phyloP scores from a whole-genome alignment of 2,888 invertebrate species.

The Sabellastarte sp. region DNA sequence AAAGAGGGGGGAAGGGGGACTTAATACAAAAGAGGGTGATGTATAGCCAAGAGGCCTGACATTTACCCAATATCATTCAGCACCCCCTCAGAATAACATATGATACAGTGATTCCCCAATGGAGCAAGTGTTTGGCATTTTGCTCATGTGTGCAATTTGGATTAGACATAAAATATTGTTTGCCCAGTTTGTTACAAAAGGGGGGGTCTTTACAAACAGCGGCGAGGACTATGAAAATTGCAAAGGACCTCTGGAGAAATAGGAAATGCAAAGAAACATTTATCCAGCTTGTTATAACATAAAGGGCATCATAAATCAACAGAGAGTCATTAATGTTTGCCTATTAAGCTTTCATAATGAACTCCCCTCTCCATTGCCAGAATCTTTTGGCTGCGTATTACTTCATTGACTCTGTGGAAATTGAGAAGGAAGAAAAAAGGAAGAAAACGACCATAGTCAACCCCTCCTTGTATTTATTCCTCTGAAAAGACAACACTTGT shows the following conservation, averaged over 20 bases:
- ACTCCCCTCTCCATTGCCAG: no score
- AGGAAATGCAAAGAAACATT: slow-evolving; percentile 1
- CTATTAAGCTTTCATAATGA: background rate
- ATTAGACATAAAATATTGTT: background rate
- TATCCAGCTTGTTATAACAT: background rate
- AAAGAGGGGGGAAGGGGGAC: no score
- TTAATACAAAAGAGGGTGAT: no score
- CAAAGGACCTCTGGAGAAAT: background rate
- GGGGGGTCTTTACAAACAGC: background rate
- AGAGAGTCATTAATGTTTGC: background rate
- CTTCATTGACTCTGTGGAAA: no score
- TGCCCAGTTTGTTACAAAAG: background rate
- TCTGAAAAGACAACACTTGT: no score
- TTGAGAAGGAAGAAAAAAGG: no score
- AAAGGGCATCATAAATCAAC: slow-evolving; percentile 1
- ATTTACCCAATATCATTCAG: background rate
- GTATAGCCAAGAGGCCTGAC: no score
- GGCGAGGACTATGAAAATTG: background rate
- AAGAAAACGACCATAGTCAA: no score
- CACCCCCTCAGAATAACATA: background rate
- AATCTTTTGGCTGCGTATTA: no score
- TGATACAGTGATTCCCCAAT: background rate
- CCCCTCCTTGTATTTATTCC: no score
- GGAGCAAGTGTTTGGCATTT: background rate
- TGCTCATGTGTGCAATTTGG: background rate